Evolutionary conservation across 2,113 vertebrate species (phyloP), one percentile per base, ranked within the genome.

Genomic region (Cyanocitta stelleri): DNA sequence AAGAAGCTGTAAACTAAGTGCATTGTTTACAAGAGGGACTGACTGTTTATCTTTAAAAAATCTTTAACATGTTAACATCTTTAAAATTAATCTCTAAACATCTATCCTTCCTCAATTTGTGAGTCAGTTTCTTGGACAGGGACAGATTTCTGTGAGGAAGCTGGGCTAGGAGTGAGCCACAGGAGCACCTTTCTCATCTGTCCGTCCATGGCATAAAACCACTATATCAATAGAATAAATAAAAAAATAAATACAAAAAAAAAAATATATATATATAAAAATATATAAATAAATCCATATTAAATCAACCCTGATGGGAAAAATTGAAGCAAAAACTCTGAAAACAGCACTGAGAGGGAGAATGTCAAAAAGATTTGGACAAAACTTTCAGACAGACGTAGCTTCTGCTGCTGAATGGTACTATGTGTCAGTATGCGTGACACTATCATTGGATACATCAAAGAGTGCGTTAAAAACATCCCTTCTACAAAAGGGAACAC

Each of bases 391-490:
- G 77, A 75, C 68, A 74, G 59, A n/a, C 3, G 1, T 16, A 37
- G 35, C 10, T 84, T 59, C 48, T 56, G 44, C 11, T 72, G 46
- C 56, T 75, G 66, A 92, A n/a, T n/a, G 39, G 30, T 86, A 18
- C 0, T 3, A 61, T 41, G 61, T 81, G 95, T 95, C 80, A 87
- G 61, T 32, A 75, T 17, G 3, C 7, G 1, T 87, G 95, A 95
- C 89, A 89, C 19, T 96, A 94, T 95, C 91, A 13, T 16, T 68
- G 77, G 77, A 75, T 85, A 68, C 89, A 96, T 91, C 93, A 91
- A 91, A 95, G 64, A n/a, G 13, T 9, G 20, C 0, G 0, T 73
- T 91, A 89, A 66, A 92, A 96, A 85, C 91, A 94, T 44, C 16
- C 49, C 66, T 78, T 33, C 77, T 72, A 75, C 66, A 89, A 87